Conservation (phyloP, 2,888 invertebrate species). For the Holacanthella duospinosa region DNA sequence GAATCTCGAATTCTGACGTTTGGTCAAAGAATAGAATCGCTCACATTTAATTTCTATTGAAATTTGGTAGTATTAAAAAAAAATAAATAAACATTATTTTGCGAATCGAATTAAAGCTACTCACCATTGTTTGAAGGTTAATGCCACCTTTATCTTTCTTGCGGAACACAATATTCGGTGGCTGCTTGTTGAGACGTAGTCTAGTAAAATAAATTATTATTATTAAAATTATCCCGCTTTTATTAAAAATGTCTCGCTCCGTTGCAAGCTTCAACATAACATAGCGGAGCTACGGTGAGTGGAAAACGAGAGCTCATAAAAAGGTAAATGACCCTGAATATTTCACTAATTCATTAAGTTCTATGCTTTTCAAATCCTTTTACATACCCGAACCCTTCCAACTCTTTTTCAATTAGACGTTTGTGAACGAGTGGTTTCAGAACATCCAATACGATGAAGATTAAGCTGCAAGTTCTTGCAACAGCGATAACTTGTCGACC, state of each 20-base stretch:
- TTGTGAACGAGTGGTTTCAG: slow-evolving; percentile 96
- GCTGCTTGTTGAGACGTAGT: slow-evolving; percentile 84
- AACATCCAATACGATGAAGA: slow-evolving; percentile 95
- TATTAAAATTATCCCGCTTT: too few species aligned
- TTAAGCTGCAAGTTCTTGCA: slow-evolving; percentile 92
- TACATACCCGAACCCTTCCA: slow-evolving; percentile 84
- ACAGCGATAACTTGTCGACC: slow-evolving; percentile 99
- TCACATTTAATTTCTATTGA: too few species aligned
- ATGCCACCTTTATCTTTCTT: slow-evolving; percentile 98
- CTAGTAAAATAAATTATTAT: neutral
- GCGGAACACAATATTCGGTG: slow-evolving; percentile 90
- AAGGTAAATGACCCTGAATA: neutral
- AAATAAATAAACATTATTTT: too few species aligned
- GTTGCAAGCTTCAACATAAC: too few species aligned
- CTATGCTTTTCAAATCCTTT: neutral
- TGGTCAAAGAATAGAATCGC: too few species aligned
- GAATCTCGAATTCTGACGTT: too few species aligned
- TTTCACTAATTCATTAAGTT: too few species aligned
- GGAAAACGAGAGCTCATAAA: neutral
- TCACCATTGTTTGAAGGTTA: slow-evolving; percentile 80
- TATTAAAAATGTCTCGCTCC: too few species aligned
- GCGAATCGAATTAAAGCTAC: too few species aligned
- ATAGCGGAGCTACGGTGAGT: too few species aligned
- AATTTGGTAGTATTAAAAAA: too few species aligned
- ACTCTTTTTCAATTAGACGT: slow-evolving; percentile 86